Base-by-base conservation (phyloP, 2,888 invertebrate genomes). In the Tillus elongatus region DNA sequence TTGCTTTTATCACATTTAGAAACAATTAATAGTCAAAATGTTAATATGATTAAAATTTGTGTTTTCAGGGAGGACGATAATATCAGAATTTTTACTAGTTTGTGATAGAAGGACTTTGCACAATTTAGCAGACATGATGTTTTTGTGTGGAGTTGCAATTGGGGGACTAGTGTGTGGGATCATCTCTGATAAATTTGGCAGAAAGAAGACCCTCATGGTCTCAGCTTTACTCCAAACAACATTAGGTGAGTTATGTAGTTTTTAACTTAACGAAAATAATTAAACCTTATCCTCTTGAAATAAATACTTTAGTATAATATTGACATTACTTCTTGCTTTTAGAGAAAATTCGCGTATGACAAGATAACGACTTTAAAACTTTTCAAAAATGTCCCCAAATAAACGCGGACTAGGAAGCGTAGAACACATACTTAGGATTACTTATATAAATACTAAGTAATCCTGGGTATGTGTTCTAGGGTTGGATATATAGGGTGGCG, bases 111-210 rank as follows among this genome's bases (percentile, higher is more conserved):
- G 76, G 41, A 72, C 75, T 51, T 64, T 84, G 37, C 77, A 75
- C 41, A 82, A 76, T 56, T 67, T 84, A 15, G 79, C 82, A 8
- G 86, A 85, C 65, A 82, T 83, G 66, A 75, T 80, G 60, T 86
- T 85, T 62, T 66, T 87, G 42, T 68, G 78, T 14, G 86, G 86
- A 16, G 82, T 85, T 9, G 83, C 83, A 38, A 67, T 80, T 30
- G 86, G 86, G 35, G 85, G 85, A 35, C 75, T 85, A 10, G 73
- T 82, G n/a, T 82, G 82, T 41, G 85, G 85, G 13, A 78, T 80
- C 63, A 71, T 85, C 36, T 84, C 85, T 3, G 86, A 86, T 64
- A 82, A 75, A 75, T 77, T 69, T 53, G 88, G 88, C 8, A 73
- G 88, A 35, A 86, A 85, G 60, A 75, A 72, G 38, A 79, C 84